Evolutionary conservation across 37 sponge, comb jelly and placozoan genomes (phyloP), one percentile per base, ranked within the genome.

Genomic region (Spongilla lacustris): DNA sequence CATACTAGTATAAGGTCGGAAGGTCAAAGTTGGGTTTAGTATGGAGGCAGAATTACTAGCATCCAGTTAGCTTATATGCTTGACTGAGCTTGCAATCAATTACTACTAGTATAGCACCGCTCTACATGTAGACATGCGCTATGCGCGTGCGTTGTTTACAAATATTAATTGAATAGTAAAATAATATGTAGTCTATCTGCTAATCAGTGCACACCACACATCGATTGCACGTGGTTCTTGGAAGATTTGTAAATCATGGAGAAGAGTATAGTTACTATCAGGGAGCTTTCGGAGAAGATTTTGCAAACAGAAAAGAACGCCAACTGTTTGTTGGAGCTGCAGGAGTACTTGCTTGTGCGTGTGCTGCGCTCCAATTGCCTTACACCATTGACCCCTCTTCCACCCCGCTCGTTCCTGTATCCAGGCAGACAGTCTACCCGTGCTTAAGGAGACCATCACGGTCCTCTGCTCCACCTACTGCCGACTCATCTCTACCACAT

Each of bases 321-420:
- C 0, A 93, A 93, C 66, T 37, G 73, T 35, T 31, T 93, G n/a
- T 75, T 89, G 10, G 93, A 93, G 19, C 37, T 93, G 33, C 26
- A 89, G 25, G 76, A 85, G 23, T 82, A 86, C 28, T 80, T 93
- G 27, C 49, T 82, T 68, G 93, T 92, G 19, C 22, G 35, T 82
- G 25, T n/a, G 22, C 70, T 68, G 26, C 71, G 28, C 10, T n/a
- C 24, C 12, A 13, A 19, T 26, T 41, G 4, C 25, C n/a, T 4
- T 6, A 12, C 25, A 10, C 27, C 13, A 77, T 14, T 77, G 22
- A 58, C 66, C 25, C 50, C 4, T 58, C 9, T n/a, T n/a, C 14
- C 1, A 66, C n/a, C 23, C 11, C 12, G 12, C 17, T 17, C 70
- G 24, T 23, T 81, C 28, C 33, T n/a, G n/a, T n/a, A n/a, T n/a